Conservation (phyloP, 2,113 vertebrate species). For the Rattus norvegicus region DNA sequence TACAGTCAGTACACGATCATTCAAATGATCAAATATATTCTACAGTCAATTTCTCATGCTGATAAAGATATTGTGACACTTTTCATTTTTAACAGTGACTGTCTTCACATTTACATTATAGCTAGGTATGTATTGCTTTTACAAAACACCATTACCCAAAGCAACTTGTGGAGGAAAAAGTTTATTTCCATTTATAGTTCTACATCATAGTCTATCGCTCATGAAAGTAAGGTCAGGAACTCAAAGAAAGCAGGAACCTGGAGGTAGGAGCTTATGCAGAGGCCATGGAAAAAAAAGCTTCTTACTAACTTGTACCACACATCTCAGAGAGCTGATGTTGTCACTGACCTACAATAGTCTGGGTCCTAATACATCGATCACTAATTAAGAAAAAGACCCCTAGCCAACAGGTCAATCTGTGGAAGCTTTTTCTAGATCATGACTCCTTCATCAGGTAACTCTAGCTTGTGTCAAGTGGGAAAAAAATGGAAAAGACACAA, state of each 20-base stretch:
- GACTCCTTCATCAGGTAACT: no score
- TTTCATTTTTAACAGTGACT: conserved; percentile 35
- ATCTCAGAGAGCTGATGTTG: not conserved
- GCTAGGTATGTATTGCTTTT: not conserved
- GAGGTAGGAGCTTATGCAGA: not conserved
- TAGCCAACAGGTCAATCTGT: not conserved
- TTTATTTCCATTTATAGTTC: not conserved
- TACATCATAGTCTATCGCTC: not conserved
- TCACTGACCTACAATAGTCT: not conserved
- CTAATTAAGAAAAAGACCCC: not conserved
- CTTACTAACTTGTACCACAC: not conserved
- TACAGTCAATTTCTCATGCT: conserved; percentile 43
- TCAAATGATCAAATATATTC: not conserved
- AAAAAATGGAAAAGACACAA: not conserved
- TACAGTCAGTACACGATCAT: conserved; percentile 13
- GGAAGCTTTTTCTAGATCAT: not conserved
- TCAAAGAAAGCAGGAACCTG: not conserved
- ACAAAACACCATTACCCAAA: not conserved
- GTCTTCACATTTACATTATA: not conserved
- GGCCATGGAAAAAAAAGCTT: no score
- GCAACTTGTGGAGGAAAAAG: not conserved
- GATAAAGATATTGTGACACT: conserved; percentile 9
- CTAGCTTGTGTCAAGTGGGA: not conserved
- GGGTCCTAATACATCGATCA: not conserved
- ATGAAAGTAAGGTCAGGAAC: not conserved